A percentile compares a stretch with the other conserved stretches of the same genome.
Evolutionary conservation across 2,113 vertebrate genomes (phyloP).

Genomic region (Progne subis): DNA sequence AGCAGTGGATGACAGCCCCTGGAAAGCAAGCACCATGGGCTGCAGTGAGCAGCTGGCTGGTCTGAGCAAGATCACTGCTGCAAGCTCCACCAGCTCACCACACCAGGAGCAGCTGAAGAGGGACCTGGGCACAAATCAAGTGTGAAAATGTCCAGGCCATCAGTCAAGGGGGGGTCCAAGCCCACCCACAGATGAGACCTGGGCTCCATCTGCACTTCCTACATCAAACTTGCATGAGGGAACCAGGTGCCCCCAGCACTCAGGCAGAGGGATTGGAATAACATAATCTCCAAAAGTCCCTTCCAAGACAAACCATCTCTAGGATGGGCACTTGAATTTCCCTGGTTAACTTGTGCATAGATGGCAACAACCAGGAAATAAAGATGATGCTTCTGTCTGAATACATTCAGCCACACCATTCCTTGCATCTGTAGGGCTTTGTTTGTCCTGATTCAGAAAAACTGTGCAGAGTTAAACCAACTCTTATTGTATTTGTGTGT

Average conservation of each 20-base stretch:
- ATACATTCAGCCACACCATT: neutral
- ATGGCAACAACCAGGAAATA: neutral
- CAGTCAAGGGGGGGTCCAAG: neutral
- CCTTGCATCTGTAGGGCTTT: neutral
- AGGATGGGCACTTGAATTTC: neutral
- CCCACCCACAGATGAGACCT: neutral
- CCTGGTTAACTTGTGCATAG: neutral
- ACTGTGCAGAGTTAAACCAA: neutral
- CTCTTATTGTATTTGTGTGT: no score
- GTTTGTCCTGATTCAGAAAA: neutral
- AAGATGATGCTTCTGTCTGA: neutral
- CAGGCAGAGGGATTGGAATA: neutral
- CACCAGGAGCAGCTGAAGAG: neutral
- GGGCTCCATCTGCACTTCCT: neutral
- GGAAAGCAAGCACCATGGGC: neutral
- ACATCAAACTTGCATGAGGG: fast-evolving
- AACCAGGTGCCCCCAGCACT: neutral
- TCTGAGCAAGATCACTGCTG: neutral
- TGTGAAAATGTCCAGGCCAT: neutral
- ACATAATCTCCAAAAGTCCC: neutral
- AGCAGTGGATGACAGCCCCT: neutral
- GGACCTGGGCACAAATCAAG: neutral
- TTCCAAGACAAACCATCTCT: neutral
- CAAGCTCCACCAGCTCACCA: neutral
- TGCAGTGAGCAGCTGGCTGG: neutral